Percentiles rank a stretch among this genome's conserved stretches.
phyloP scores from a whole-genome alignment of 1,140 invertebrate species.

The Zaprionus lachaisei region DNA sequence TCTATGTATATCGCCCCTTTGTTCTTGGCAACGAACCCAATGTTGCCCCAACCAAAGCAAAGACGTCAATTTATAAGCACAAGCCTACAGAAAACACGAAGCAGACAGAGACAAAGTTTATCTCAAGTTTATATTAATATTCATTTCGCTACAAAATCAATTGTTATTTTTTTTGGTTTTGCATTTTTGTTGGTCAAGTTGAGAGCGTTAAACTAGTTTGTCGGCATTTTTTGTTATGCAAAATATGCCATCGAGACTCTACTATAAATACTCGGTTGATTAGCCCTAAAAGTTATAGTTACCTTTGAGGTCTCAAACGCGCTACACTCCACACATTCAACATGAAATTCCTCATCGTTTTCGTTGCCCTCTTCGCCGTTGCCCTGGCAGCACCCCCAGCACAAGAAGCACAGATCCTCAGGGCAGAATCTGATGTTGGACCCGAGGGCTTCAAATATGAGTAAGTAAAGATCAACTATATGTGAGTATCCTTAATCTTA shows the following conservation, averaged over 20 bases:
- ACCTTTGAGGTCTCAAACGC: conserved; percentile 47
- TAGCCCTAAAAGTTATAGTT: conserved; percentile 29
- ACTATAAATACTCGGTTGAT: conserved; percentile 52
- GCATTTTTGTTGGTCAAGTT: conserved; percentile 31
- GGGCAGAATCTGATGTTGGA: conserved; percentile 81
- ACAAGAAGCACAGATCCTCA: conserved; percentile 67
- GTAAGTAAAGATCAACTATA: conserved; percentile 78
- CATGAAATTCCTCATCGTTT: conserved; percentile 64
- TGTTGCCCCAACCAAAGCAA: not conserved
- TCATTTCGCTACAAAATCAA: conserved; percentile 37
- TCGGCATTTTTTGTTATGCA: conserved; percentile 33
- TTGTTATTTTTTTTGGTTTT: conserved; percentile 14
- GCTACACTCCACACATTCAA: conserved; percentile 19
- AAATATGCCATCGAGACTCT: conserved; percentile 5
- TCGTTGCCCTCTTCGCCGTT: conserved; percentile 61
- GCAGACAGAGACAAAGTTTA: conserved; percentile 2
- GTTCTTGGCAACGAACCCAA: not conserved
- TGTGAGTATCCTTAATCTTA: not conserved
- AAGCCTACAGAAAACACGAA: conserved; percentile 19
- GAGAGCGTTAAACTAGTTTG: conserved; percentile 27
- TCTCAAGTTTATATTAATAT: conserved; percentile 36
- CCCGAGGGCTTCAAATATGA: conserved; percentile 77
- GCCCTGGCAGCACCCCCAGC: conserved; percentile 53
- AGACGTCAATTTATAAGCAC: conserved; percentile 19
- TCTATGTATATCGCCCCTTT: not conserved